Evolutionary conservation across 2,797 vertebrate genomes (phyloP).

Genomic region (Syndactyla subalaris): DNA sequence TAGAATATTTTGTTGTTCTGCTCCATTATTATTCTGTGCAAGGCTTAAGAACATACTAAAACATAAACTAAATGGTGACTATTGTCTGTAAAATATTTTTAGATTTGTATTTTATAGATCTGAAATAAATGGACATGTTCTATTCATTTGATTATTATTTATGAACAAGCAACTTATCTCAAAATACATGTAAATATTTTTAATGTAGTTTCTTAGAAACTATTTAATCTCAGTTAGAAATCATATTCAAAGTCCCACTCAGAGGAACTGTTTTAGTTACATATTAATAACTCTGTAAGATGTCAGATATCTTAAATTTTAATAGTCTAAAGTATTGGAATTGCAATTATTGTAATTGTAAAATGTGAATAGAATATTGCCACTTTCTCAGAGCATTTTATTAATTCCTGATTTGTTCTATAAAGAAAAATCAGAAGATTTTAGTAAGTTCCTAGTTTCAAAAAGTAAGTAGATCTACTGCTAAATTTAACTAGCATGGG

Average conservation of each 20-base stretch:
- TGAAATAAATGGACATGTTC: constrained; percentile 51
- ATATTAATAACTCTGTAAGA: background rate
- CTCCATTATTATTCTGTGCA: background rate
- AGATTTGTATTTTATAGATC: constrained; percentile 20
- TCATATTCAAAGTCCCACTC: background rate
- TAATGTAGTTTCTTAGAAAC: background rate
- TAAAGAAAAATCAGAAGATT: background rate
- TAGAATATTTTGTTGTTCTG: constrained; percentile 19
- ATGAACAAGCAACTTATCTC: background rate
- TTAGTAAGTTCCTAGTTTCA: background rate
- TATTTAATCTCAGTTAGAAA: background rate
- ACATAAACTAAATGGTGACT: background rate
- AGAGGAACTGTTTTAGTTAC: background rate
- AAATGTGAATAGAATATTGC: background rate
- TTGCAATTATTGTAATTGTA: background rate
- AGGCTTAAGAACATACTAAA: background rate
- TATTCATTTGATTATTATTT: background rate
- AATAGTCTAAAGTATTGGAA: background rate
- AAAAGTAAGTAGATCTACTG: background rate
- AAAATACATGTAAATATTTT: background rate
- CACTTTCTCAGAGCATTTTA: background rate
- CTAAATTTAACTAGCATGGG: background rate
- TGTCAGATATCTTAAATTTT: background rate
- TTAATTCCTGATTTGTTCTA: background rate
- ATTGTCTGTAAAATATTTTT: constrained; percentile 41